Evolutionary conservation across 2,113 vertebrate genomes (phyloP), one percentile per base, ranked within the genome.

Genomic region (Macroglossus sobrinus): DNA sequence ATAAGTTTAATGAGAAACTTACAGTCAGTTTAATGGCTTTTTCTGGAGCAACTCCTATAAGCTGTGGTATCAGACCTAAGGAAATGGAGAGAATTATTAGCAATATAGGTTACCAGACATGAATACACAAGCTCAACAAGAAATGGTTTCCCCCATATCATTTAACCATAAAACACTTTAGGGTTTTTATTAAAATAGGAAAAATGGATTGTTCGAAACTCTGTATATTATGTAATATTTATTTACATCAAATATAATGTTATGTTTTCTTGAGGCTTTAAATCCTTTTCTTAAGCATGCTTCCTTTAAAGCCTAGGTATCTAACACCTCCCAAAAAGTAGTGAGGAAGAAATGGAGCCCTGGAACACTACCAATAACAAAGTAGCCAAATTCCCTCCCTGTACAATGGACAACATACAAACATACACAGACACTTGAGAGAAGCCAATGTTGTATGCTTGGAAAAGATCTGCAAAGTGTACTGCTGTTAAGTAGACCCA

Each of bases 1-100:
- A 90, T 30, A 91, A 86, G 59, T 57, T 61, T 55, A 95, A 57
- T 35, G 8, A 97, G 68, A 98, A 98, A 99, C 99, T 99, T 99
- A 99, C 99, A 98, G 99, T 99, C 97, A 99, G 99, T 98, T 99
- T 99, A 98, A 99, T 99, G 97, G 99, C 99, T 98, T 99, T 99
- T 98, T 99, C 99, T 92, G 99, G 99, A 97, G 99, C 99, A 96
- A 99, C 99, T 92, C 99, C 99, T 97, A 99, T 99, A 97, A 99
- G 99, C 94, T 99, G 99, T 96, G 99, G 99, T 98, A 99, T 98
- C 97, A 99, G 99, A 98, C 99, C 99, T 99, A 98, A 68, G 97
- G 53, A 98, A 98, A 98, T 68, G 96, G 97, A 97, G 93, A 97
- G 97, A 95, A 98, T 87, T 79, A 81, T 98, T 93, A 98, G 89